Percentiles rank a stretch among this genome's conserved stretches.
phyloP scores from a whole-genome alignment of 2,113 vertebrate species.

The Carassius gibelio region DNA sequence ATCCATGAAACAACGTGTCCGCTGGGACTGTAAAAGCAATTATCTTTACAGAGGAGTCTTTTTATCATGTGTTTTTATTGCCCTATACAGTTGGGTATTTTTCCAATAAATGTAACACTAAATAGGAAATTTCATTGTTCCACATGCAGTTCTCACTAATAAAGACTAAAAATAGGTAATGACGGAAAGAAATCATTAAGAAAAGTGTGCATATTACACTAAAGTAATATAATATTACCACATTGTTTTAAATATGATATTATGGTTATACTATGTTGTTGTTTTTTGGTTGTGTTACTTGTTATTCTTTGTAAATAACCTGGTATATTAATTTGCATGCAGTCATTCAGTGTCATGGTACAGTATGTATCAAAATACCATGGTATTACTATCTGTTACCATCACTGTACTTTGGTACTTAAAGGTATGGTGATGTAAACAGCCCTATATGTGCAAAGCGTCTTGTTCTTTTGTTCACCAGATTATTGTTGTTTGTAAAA shows the following conservation, averaged over 20 bases:
- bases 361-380: too few relatives aligned
- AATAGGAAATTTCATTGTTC: not conserved
- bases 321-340: too few relatives aligned
- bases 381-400: too few relatives aligned
- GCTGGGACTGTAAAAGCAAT: conserved; percentile 7
- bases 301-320: too few relatives aligned
- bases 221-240: not conserved
- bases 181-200: too few relatives aligned
- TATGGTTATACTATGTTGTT: not conserved
- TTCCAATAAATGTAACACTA: not conserved
- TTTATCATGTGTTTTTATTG: conserved; percentile 11
- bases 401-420: not conserved
- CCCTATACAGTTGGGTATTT: not conserved
- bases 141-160: not conserved
- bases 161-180: too few relatives aligned
- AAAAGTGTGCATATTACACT: too few relatives aligned
- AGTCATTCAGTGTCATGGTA: too few relatives aligned
- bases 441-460: too few relatives aligned
- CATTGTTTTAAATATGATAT: not conserved
- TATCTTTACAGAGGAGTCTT: not conserved
- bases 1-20: conserved; percentile 18
- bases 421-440: too few relatives aligned
- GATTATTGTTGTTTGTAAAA: not conserved
- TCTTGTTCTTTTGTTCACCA: not conserved
- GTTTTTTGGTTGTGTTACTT: too few relatives aligned